A percentile compares a stretch with the other conserved stretches of the same genome.
Evolutionary conservation across 1,140 invertebrate genomes (phyloP).

Genomic region (Drosophila triauraria): DNA sequence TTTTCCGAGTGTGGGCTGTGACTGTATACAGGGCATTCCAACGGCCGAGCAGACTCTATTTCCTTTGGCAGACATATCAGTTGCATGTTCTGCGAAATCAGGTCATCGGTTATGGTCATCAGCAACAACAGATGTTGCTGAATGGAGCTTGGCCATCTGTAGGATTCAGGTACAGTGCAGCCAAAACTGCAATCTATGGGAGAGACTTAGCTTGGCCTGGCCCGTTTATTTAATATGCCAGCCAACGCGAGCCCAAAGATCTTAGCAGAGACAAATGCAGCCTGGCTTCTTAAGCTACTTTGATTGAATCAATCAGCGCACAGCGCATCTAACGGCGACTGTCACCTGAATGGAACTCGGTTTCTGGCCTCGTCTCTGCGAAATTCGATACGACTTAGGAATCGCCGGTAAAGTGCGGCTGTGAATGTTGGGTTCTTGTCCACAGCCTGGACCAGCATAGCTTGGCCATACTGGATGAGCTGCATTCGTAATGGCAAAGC

Average conservation of each 20-base stretch:
- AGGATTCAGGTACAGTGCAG: conserved; percentile 48
- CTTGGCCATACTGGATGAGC: conserved; percentile 63
- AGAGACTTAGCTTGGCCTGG: conserved; percentile 43
- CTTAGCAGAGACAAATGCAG: conserved; percentile 16
- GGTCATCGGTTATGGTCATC: conserved; percentile 80
- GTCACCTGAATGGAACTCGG: conserved; percentile 53
- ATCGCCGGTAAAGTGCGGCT: conserved; percentile 42
- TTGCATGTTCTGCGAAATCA: conserved; percentile 71
- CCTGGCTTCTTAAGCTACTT: conserved; percentile 66
- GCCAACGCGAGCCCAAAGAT: conserved; percentile 41
- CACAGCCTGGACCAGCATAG: conserved; percentile 38
- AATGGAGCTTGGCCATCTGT: conserved; percentile 9
- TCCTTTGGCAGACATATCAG: conserved; percentile 74
- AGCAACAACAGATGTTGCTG: conserved; percentile 47
- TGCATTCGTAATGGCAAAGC: conserved; percentile 74
- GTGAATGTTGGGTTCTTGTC: conserved; percentile 9
- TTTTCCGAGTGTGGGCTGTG: conserved; percentile 1
- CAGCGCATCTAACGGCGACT: conserved; percentile 75
- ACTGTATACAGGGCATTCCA: conserved; percentile 35
- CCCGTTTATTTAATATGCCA: conserved; percentile 65
- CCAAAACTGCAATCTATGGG: conserved; percentile 57
- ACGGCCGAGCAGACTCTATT: conserved; percentile 23
- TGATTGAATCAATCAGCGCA: conserved; percentile 82
- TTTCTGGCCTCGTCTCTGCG: conserved; percentile 5
- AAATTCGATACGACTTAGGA: conserved; percentile 8